phyloP scores from a whole-genome alignment of 2,888 invertebrate species.

The Lamproptera curius region DNA sequence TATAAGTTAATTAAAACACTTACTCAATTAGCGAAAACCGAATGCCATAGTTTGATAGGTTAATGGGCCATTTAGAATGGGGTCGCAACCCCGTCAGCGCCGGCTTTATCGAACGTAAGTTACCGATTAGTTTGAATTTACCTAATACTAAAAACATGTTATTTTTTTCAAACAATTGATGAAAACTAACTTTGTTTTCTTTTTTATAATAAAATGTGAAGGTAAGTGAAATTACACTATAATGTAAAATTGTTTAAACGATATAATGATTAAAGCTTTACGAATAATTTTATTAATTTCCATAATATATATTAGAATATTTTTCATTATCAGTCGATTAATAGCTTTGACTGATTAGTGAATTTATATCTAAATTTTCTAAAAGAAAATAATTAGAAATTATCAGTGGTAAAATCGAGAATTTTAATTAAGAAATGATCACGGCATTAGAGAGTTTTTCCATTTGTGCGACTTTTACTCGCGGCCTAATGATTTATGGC shows the following conservation, averaged over 20 bases:
- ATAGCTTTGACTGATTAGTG: not conserved
- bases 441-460: slow-evolving; percentile 18
- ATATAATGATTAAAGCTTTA: too few species aligned
- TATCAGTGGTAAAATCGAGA: slow-evolving; percentile 8
- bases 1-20: slow-evolving; percentile 2
- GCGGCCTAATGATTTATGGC: slow-evolving; percentile 17
- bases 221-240: too few species aligned
- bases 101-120: slow-evolving; percentile 29
- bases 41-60: slow-evolving; percentile 50
- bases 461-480: slow-evolving; percentile 18
- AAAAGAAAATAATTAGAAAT: not conserved
- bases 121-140: slow-evolving; percentile 1
- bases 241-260: too few species aligned
- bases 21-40: slow-evolving; percentile 26
- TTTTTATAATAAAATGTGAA: too few species aligned
- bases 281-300: too few species aligned
- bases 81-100: slow-evolving; percentile 37
- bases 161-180: too few species aligned
- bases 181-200: too few species aligned
- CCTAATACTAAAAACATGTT: too few species aligned
- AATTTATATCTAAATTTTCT: not conserved
- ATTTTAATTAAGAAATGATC: slow-evolving; percentile 21
- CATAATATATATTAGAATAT: too few species aligned
- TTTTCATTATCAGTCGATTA: too few species aligned
- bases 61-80: slow-evolving; percentile 48